Percentiles rank a stretch among this genome's conserved stretches.
Evolutionary conservation across 2,888 invertebrate genomes (phyloP).

Genomic region (Noctua comes): DNA sequence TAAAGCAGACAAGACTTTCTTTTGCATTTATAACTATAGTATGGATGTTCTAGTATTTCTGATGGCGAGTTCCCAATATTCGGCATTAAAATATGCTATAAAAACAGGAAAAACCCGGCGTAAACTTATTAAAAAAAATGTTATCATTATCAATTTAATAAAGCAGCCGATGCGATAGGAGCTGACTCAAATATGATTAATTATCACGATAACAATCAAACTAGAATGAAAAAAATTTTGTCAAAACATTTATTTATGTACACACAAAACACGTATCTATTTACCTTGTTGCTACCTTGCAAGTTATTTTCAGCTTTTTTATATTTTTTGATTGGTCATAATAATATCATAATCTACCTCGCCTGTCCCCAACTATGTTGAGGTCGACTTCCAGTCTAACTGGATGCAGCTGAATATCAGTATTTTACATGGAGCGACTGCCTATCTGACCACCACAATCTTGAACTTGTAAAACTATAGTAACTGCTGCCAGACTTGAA

Average conservation of each 20-base stretch:
- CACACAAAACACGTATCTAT: background rate
- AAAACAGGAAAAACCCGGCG: no score
- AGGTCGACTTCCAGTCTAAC: background rate
- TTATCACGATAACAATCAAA: background rate
- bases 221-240: background rate
- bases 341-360: background rate
- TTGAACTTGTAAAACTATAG: background rate
- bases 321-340: no score
- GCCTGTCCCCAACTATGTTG: background rate
- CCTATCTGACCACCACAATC: background rate
- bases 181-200: background rate
- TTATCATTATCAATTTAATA: constrained; percentile 8
- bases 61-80: no score
- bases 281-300: background rate
- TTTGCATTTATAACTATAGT: no score
- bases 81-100: background rate
- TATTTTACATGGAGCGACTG: background rate
- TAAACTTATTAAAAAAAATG: background rate
- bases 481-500: background rate
- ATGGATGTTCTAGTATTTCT: no score
- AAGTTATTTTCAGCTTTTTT: background rate
- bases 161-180: background rate
- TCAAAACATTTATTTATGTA: background rate
- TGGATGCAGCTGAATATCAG: background rate
- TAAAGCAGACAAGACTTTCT: no score